Evolutionary conservation across 2,888 invertebrate species (phyloP).

Genomic region (Ametastegia equiseti): DNA sequence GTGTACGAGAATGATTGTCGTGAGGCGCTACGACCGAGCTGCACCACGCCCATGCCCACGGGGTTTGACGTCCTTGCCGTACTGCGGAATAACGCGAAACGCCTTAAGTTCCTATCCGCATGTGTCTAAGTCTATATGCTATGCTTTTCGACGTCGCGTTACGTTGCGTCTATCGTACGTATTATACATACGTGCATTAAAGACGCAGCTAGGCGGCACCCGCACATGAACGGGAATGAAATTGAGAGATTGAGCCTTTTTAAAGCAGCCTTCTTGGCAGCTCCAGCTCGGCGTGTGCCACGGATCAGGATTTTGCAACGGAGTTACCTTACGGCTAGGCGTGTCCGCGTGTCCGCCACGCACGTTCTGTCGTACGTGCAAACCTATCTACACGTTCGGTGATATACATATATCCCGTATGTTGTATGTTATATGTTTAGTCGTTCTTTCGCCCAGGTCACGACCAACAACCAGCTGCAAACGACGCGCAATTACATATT

Average conservation of each 20-base stretch:
- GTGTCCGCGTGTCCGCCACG: not conserved
- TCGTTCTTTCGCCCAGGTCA: conserved; percentile 34
- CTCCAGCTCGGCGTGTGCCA: conserved; percentile 36
- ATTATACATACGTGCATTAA: not conserved
- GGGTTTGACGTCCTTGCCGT: conserved; percentile 40
- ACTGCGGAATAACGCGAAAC: conserved; percentile 28
- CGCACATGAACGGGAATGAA: not conserved
- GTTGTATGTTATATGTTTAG: not conserved
- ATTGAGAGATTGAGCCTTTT: conserved; percentile 17
- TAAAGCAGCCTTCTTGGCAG: not conserved
- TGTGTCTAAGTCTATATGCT: not conserved
- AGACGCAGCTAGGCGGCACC: not conserved
- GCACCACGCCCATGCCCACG: conserved; percentile 48
- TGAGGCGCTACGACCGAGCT: not conserved
- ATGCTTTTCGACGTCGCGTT: not conserved
- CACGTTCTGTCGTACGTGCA: too few species aligned
- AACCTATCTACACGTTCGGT: not conserved
- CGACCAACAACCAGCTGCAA: conserved; percentile 21
- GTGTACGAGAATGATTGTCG: not conserved
- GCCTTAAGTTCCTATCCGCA: conserved; percentile 20
- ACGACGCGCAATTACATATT: not conserved
- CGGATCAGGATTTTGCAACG: conserved; percentile 43
- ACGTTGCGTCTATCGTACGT: conserved; percentile 19
- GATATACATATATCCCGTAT: not conserved
- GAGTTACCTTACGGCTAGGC: conserved; percentile 19